Evolutionary conservation across 2,797 vertebrate species (phyloP).

Genomic region (Babyrousa celebensis): DNA sequence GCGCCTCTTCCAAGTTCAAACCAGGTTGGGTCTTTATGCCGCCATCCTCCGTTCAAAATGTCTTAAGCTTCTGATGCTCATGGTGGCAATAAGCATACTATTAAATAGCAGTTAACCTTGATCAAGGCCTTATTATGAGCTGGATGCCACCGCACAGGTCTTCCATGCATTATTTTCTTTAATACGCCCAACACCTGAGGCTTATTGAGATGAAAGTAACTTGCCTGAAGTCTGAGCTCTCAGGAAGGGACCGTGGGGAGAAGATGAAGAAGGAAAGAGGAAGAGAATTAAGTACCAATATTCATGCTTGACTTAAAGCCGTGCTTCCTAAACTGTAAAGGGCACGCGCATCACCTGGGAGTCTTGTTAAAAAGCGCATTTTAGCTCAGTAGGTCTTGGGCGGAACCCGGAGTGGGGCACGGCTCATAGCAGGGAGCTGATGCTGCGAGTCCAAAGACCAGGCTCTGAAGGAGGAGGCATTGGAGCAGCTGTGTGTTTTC

Average conservation of each 20-base stretch:
- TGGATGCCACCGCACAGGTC: not conserved
- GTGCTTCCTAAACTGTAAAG: not conserved
- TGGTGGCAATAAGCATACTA: not conserved
- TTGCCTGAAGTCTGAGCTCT: not conserved
- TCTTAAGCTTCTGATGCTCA: constrained; percentile 18
- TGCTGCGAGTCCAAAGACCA: not conserved
- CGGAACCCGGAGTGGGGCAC: not conserved
- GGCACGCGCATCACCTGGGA: not conserved
- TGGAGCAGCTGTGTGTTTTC: not conserved
- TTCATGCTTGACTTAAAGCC: not conserved
- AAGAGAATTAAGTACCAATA: not conserved
- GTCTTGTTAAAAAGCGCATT: not conserved
- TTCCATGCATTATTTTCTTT: not conserved
- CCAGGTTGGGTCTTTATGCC: not conserved
- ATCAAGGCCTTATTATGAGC: constrained; percentile 21
- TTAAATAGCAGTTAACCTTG: constrained; percentile 53
- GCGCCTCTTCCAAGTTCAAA: not conserved
- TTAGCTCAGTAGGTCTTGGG: not conserved
- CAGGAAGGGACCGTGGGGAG: not conserved
- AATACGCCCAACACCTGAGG: constrained; percentile 10
- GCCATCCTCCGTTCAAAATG: not conserved
- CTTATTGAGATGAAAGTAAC: constrained; percentile 50
- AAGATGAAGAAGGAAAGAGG: not conserved
- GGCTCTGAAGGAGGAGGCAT: not conserved
- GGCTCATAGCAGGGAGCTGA: not conserved